Base-by-base conservation (phyloP, 2,797 vertebrate species). In the Glyptemys insculpta region DNA sequence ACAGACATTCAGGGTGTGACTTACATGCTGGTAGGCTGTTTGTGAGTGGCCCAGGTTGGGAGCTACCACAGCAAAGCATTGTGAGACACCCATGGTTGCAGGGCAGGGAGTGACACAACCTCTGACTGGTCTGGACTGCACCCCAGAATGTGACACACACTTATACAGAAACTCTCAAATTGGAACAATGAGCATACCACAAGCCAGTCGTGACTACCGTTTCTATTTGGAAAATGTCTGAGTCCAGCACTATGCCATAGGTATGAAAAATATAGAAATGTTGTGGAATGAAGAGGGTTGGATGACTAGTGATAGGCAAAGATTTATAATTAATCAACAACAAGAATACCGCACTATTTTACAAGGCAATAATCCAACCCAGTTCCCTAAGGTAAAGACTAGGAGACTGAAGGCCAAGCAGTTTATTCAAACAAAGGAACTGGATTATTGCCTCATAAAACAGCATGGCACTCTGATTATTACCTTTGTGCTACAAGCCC, bases 301-400 rank as follows among this genome's bases (percentile, higher is more conserved):
- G 68, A 6, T 4, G 56, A 90, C 62, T 47, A 86, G 86, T 31
- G 90, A 93, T 37, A 86, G 86, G 54, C 47, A 31, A 85, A 95
- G 90, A 93, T 93, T 96, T 96, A 87, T 92, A 96, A 96, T 97
- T 95, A 96, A 97, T 96, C 96, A 96, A 89, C 80, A 86, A 72
- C 37, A 92, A 82, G 79, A 86, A 94, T 49, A 91, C 76, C 83
- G 88, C 86, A 8, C 82, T 96, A 86, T 89, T 97, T 96, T 97
- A 95, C 96, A 97, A 96, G 96, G 96, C 95, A 97, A 96, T 96
- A 97, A 96, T 94, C 94, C 94, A 92, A 83, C n/a, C 57, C 86
- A 79, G 78, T 85, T 97, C 94, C 95, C 94, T n/a, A 72, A 88
- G 92, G 96, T 79, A 97, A 90, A 90, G 82, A 79, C 68, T 57